Percentiles rank a stretch among this genome's conserved stretches.
Conservation (phyloP, 2,888 invertebrate species). For the Limenitis camilla region DNA sequence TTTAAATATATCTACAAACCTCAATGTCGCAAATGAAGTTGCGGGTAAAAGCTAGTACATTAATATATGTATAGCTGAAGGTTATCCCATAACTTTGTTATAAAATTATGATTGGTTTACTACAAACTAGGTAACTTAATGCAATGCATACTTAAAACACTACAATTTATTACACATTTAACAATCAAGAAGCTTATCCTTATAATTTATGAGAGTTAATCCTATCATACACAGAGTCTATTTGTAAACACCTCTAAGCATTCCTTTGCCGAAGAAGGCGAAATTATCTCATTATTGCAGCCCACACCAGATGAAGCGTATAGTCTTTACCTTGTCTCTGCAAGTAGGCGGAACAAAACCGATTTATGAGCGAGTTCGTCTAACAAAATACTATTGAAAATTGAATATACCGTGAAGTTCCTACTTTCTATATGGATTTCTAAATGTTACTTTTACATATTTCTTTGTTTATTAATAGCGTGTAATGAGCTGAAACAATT, state of each 20-base stretch:
- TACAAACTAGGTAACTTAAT: too few relatives aligned
- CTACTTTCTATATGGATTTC: background rate
- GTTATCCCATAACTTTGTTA: too few relatives aligned
- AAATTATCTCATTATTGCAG: constrained; percentile 16
- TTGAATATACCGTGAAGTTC: background rate
- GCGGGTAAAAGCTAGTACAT: too few relatives aligned
- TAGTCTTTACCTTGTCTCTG: constrained; percentile 8
- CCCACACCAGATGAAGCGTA: constrained; percentile 10
- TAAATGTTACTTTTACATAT: background rate
- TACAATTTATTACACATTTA: background rate
- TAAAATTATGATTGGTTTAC: too few relatives aligned
- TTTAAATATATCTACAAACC: too few relatives aligned
- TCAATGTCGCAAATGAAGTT: too few relatives aligned
- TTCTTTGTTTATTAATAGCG: too few relatives aligned
- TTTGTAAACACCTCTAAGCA: constrained; percentile 18
- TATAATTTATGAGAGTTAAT: constrained; percentile 10
- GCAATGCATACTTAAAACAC: background rate
- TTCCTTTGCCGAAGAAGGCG: constrained; percentile 18
- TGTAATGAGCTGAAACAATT: too few relatives aligned
- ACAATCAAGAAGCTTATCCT: constrained; percentile 2
- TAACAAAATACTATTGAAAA: background rate
- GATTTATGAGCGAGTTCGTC: background rate
- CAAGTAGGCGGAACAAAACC: constrained; percentile 11
- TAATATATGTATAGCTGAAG: too few relatives aligned
- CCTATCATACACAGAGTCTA: constrained; percentile 2